Evolutionary conservation across 2,113 vertebrate genomes (phyloP).

Genomic region (Apus apus): DNA sequence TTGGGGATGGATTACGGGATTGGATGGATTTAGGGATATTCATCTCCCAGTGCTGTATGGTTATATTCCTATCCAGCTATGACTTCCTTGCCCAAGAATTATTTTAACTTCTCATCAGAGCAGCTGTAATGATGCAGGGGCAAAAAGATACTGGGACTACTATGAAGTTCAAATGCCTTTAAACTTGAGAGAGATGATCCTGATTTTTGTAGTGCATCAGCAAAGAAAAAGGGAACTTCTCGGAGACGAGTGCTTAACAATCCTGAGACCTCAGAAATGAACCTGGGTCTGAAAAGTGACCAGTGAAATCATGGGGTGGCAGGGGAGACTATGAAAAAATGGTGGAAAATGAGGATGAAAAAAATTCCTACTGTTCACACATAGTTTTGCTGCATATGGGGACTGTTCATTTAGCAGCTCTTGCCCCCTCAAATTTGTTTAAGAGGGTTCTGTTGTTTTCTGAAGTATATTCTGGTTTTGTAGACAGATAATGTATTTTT

Average conservation of each 20-base stretch:
- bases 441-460: conserved; percentile 27
- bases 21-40: background rate
- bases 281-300: background rate
- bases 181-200: background rate
- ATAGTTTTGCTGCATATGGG: background rate
- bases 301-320: background rate
- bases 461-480: conserved; percentile 17
- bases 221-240: background rate
- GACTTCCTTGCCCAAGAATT: background rate
- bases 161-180: background rate
- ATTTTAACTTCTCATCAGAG: background rate
- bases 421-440: background rate
- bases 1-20: background rate
- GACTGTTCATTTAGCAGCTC: background rate
- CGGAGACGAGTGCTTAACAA: background rate
- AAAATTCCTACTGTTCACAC: background rate
- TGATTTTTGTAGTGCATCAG: background rate
- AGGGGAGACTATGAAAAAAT: background rate
- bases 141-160: background rate
- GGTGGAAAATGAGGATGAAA: background rate
- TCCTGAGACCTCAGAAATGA: background rate
- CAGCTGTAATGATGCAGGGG: background rate
- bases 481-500: conserved; percentile 51
- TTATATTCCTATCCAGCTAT: background rate
- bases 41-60: background rate